These are phyloP conservation scores for Zoroaster sp. DNA, from an alignment of 53 echinoderm and acorn worm species.

Conservation along the genomic window DNA sequence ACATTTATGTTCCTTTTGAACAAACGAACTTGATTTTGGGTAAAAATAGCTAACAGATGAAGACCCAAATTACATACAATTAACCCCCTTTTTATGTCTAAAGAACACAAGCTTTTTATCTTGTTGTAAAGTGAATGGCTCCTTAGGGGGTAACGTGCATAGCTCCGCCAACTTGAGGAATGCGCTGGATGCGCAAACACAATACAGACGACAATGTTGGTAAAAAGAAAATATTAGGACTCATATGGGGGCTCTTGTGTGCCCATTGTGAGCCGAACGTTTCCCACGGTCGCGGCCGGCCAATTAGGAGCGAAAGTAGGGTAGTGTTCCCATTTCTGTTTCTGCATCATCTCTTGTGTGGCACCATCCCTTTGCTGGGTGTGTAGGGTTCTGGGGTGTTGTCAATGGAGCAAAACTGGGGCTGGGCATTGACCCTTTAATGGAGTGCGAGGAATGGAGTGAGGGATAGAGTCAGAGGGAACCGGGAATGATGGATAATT, in stretches of 20 bases:
- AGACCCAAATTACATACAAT: constrained; percentile 45
- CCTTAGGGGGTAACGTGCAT: not conserved
- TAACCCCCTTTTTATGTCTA: not conserved
- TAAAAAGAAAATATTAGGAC: not conserved
- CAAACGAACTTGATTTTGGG: not conserved
- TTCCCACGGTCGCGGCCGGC: constrained; percentile 7
- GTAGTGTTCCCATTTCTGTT: not conserved
- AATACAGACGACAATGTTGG: not conserved
- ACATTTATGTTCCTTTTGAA: not conserved
- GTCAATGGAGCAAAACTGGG: not conserved
- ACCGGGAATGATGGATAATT: not conserved
- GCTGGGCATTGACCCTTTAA: not conserved
- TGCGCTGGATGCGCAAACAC: constrained; percentile 16
- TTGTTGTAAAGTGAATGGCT: not conserved
- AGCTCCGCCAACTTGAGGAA: not conserved
- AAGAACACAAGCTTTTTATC: not conserved
- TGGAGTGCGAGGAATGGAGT: not conserved
- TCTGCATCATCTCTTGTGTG: not conserved
- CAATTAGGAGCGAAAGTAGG: constrained; percentile 14
- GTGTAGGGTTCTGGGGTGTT: not conserved
- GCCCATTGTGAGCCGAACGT: not conserved
- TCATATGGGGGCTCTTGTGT: not conserved
- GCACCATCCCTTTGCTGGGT: not conserved
- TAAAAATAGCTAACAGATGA: not conserved
- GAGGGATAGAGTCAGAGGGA: no score